Evolutionary conservation across 2,113 vertebrate species (phyloP), one percentile per base, ranked within the genome.

Genomic region (Trichechus manatus): DNA sequence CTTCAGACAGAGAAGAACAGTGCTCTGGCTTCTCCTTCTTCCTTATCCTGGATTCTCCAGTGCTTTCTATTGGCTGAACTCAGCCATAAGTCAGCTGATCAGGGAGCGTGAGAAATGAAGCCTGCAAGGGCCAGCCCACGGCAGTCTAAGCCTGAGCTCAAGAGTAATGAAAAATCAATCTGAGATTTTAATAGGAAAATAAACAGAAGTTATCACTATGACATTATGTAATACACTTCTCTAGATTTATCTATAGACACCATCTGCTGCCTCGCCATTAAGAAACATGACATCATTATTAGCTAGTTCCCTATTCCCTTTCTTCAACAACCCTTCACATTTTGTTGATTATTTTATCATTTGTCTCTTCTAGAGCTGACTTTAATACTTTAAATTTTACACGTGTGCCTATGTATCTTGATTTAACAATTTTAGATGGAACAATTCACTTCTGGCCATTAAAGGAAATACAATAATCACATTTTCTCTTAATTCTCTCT

Each of bases 341-440:
- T 47, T 61, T 53, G 27, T 61, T 80, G n/a, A 50, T 56, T 92
- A 5, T 64, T 81, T 63, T 1, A 11, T 44, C 4, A 64, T 3
- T 25, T 20, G 33, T 77, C 64, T 42, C 29, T 15, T 63, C n/a
- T 74, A 64, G 53, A 80, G 42, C 15, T 74, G 27, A 3, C 22
- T 64, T 95, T 74, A 95, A 66, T 42, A 56, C 23, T 59, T 56
- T 79, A 5, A 63, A 50, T 87, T 36, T 75, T 50, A 19, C 78
- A 90, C 9, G 3, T n/a, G 31, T 72, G 56, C 42, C 29, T 61
- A 27, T 74, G 6, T 81, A n/a, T 64, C 42, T 53, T 36, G 64
- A 53, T 39, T 89, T 74, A 89, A 88, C n/a, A 64, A n/a, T 53
- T 89, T 83, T 33, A 81, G 17, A 89, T 61, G 53, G 33, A 42